phyloP scores from a whole-genome alignment of 1,140 invertebrate genomes.

The Rhagoletis pomonella region DNA sequence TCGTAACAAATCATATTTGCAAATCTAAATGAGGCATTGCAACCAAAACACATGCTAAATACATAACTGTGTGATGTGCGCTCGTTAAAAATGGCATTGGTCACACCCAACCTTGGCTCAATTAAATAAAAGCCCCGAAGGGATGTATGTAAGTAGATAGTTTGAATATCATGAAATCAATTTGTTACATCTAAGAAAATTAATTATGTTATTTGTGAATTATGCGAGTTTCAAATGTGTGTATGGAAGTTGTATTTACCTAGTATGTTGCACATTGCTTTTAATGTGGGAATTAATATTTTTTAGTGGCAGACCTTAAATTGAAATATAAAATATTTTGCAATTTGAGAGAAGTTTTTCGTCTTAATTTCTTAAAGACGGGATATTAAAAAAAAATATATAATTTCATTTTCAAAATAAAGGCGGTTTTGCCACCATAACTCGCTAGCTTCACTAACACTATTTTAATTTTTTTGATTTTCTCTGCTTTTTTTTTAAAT shows the following conservation, averaged over 20 bases:
- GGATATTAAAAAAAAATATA: too few species aligned
- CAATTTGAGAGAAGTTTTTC: too few species aligned
- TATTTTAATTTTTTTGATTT: too few species aligned
- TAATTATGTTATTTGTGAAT: neutral
- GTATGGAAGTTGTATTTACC: too few species aligned
- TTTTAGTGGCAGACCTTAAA: too few species aligned
- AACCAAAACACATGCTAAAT: neutral
- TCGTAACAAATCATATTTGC: conserved; percentile 18
- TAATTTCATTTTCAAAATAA: too few species aligned
- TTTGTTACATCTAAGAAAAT: neutral
- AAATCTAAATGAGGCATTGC: conserved; percentile 33
- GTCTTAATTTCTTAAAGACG: too few species aligned
- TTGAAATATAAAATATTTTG: too few species aligned
- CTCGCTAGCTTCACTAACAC: neutral
- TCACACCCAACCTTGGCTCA: conserved; percentile 39
- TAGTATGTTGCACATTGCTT: too few species aligned
- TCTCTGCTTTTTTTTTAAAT: too few species aligned
- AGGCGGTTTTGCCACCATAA: too few species aligned
- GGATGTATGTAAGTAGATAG: neutral
- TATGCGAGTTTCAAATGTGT: neutral
- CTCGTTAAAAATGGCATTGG: conserved; percentile 23
- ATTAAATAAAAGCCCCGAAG: conserved; percentile 45
- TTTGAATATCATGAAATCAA: neutral
- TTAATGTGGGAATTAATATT: too few species aligned
- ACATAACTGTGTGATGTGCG: neutral